phyloP scores from a whole-genome alignment of 2,888 invertebrate species.

The Andrena fulva region DNA sequence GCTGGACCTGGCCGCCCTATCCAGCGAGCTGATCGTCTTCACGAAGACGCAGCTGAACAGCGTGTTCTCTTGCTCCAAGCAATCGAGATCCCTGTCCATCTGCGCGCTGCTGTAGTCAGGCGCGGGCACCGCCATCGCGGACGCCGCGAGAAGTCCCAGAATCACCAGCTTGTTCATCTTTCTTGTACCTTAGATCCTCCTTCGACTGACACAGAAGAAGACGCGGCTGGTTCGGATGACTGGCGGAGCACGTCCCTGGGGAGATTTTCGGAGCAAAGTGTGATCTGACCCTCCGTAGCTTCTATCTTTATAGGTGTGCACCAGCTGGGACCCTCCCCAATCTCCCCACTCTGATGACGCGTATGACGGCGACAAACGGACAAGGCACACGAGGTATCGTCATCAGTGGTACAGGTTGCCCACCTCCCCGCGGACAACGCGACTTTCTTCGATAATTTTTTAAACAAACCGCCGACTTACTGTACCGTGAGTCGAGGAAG shows the following conservation, averaged over 20 bases:
- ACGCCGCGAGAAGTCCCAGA: constrained; percentile 78
- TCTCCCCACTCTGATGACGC: constrained; percentile 71
- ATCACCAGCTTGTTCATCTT: constrained; percentile 85
- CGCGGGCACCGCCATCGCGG: constrained; percentile 82
- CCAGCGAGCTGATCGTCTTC: constrained; percentile 86
- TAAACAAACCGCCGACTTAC: constrained; percentile 79
- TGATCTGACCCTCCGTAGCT: constrained; percentile 81
- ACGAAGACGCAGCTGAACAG: constrained; percentile 87
- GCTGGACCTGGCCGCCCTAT: constrained; percentile 86
- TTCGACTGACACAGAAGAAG: not conserved
- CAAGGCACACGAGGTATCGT: constrained; percentile 58
- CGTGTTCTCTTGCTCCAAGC: constrained; percentile 84
- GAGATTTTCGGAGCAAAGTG: constrained; percentile 83
- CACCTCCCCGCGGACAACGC: constrained; percentile 67
- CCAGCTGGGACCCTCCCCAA: constrained; percentile 76
- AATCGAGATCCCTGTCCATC: constrained; percentile 72
- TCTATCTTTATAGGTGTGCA: constrained; percentile 83
- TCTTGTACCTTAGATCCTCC: not conserved
- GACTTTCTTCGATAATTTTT: constrained; percentile 84
- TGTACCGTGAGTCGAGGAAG: constrained; percentile 41
- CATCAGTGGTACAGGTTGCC: constrained; percentile 56
- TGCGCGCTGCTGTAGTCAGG: constrained; percentile 55
- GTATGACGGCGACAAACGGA: constrained; percentile 60
- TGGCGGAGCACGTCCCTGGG: constrained; percentile 67
- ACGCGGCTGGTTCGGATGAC: constrained; percentile 2